Evolutionary conservation across 2,797 vertebrate genomes (phyloP).

Genomic region (Cynodonichthys magdalenae): DNA sequence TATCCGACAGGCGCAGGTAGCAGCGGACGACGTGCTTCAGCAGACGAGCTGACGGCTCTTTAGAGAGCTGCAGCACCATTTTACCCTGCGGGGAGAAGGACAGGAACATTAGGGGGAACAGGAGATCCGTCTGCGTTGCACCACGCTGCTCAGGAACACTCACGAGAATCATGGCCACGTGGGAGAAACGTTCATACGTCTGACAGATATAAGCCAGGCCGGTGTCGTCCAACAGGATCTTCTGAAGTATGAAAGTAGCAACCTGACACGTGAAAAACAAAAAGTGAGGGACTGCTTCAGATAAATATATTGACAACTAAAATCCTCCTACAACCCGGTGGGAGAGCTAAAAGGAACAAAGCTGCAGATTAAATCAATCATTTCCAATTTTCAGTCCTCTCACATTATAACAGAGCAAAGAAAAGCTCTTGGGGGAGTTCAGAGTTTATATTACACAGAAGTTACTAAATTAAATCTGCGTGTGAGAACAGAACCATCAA

Average conservation of each 20-base stretch:
- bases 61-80: constrained; percentile 98
- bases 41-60: constrained; percentile 94
- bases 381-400: too few species aligned
- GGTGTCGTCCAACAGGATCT: constrained; percentile 97
- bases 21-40: constrained; percentile 97
- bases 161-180: constrained; percentile 98
- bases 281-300: background rate
- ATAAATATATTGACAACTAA: too few species aligned
- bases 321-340: too few species aligned
- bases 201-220: constrained; percentile 98
- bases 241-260: constrained; percentile 97
- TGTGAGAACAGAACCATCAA: background rate
- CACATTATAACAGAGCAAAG: too few species aligned
- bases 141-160: constrained; percentile 45
- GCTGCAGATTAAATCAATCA: too few species aligned
- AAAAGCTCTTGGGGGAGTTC: too few species aligned
- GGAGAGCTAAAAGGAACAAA: too few species aligned
- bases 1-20: constrained; percentile 97
- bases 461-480: background rate
- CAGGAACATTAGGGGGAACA: background rate
- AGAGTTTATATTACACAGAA: too few species aligned
- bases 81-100: constrained; percentile 85
- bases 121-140: background rate
- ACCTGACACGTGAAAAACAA: constrained; percentile 78
- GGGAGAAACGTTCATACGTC: constrained; percentile 97